Evolutionary conservation across 2,797 vertebrate species (phyloP), one percentile per base, ranked within the genome.

Genomic region (Pygocentrus nattereri): DNA sequence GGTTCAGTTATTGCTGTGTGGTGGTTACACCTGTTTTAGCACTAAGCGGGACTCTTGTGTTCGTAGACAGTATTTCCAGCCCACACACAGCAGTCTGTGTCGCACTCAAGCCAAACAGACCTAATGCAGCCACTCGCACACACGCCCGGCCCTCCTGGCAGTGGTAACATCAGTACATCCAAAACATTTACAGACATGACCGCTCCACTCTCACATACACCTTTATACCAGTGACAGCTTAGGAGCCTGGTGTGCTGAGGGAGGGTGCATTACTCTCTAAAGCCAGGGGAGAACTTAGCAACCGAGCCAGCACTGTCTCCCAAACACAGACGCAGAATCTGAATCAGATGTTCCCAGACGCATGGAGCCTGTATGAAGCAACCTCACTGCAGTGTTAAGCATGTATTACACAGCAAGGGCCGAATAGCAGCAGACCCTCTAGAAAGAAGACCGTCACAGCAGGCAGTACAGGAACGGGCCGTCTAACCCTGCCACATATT

Each of bases 1-100:
- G 86, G 19, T 54, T 54, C 19, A 21, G 18, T 54, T 19, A 54
- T 50, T 65, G 61, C 25, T 65, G 31, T 23, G 15, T 74, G 64
- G 65, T 54, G 74, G 41, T 12, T 44, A 56, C 71, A 68, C 58
- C 69, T 71, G 56, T 71, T 73, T 75, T 73, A 65, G 72, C 41
- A 41, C 56, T 73, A 87, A 86, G 70, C 82, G 79, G 64, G 76
- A 50, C 67, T n/a, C 73, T 82, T 74, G 30, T 82, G 41, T 10
- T 12, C 41, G 1, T 10, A 44, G 30, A 78, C 5, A 59, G 23
- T 52, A 25, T 49, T 65, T 18, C 38, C 58, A 67, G 19, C 78
- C 58, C 78, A 74, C 70, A 72, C 65, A 27, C 78, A 56, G 49
- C 59, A 64, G 54, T 74, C 70, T 65, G 59, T 64, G 44, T 59